Evolutionary conservation across 2,113 vertebrate species (phyloP).

Genomic region (Lepidothrix coronata): DNA sequence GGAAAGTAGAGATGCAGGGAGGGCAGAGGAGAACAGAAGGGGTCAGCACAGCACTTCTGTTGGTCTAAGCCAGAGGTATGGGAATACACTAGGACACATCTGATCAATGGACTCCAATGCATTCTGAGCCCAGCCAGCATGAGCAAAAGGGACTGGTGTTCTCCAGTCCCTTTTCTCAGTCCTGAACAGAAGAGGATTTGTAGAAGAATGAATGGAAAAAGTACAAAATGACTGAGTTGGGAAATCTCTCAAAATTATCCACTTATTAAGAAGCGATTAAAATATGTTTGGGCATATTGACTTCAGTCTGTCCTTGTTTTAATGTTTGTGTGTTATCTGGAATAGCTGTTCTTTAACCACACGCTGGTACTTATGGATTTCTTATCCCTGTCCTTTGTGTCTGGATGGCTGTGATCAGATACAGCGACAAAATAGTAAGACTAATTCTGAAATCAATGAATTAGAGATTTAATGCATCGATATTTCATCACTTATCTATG

Average conservation of each 20-base stretch:
- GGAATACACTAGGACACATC: not conserved
- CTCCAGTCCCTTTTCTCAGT: not conserved
- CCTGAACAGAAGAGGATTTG: not conserved
- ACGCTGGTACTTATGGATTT: not conserved
- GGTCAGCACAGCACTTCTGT: not conserved
- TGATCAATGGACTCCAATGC: rapidly evolving
- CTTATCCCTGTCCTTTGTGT: not conserved
- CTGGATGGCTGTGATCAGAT: not conserved
- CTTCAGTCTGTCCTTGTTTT: conserved; percentile 10
- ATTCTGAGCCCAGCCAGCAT: not conserved
- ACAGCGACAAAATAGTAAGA: not conserved
- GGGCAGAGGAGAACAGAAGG: not conserved
- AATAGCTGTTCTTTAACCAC: not conserved
- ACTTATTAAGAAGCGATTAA: conserved; percentile 20
- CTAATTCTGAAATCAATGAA: conserved; percentile 40
- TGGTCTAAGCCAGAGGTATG: not conserved
- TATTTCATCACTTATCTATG: conserved; percentile 2
- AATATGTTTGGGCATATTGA: not conserved
- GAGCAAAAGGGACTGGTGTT: not conserved
- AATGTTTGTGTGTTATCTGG: not conserved
- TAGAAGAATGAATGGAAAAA: conserved; percentile 4
- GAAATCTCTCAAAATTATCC: conserved; percentile 9
- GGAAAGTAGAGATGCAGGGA: not conserved
- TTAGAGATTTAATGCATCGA: conserved; percentile 21
- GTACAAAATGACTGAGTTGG: not conserved